These are phyloP conservation scores for Actinia tenebrosa DNA, from an alignment of 64 coral and sea anemone genomes.

Conservation along the genomic window DNA sequence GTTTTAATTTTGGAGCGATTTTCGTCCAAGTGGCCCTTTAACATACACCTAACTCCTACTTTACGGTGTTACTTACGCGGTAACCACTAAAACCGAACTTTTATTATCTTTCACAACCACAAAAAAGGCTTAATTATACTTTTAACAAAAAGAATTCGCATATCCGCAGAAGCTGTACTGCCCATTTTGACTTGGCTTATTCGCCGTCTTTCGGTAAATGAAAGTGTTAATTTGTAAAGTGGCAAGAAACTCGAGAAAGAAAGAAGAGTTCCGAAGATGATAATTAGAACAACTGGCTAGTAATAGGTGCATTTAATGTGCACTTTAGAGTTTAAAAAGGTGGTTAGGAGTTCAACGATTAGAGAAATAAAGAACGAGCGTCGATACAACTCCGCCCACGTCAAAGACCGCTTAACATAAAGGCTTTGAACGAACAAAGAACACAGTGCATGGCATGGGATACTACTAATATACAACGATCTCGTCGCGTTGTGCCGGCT, in stretches of 20 bases:
- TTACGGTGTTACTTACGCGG: background rate
- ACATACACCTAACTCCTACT: background rate
- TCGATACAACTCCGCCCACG: conserved; percentile 10
- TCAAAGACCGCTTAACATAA: background rate
- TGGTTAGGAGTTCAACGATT: conserved; percentile 2
- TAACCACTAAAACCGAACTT: background rate
- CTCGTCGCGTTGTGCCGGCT: background rate
- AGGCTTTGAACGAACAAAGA: background rate
- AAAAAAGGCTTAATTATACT: background rate
- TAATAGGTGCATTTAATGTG: background rate
- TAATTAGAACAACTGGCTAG: background rate
- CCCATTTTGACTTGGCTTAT: background rate
- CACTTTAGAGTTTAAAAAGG: conserved; percentile 12
- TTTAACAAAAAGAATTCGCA: background rate
- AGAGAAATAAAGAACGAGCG: background rate
- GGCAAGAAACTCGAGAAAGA: background rate
- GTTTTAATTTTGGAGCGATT: no score
- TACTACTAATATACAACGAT: background rate
- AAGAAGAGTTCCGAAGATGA: background rate
- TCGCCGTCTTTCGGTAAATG: background rate
- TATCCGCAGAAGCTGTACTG: background rate
- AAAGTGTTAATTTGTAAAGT: background rate
- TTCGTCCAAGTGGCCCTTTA: no score
- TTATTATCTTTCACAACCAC: background rate
- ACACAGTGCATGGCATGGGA: background rate